Conservation (phyloP, 2,888 invertebrate genomes). For the Acutogordius australiensis region DNA sequence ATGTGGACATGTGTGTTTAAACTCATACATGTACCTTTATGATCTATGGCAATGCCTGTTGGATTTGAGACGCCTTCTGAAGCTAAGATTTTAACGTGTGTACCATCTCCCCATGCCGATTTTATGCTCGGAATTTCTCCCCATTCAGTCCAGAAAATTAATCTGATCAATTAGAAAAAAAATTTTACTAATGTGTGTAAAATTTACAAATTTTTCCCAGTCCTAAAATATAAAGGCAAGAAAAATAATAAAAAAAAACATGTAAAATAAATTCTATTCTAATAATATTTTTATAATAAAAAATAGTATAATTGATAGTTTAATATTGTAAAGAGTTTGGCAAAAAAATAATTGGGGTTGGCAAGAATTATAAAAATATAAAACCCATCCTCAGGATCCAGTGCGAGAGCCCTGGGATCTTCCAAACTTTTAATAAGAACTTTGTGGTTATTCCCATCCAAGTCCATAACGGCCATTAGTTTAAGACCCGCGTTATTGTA, state of each 20-base stretch:
- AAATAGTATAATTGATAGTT: too few relatives aligned
- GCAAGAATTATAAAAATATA: too few relatives aligned
- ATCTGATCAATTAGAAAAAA: background rate
- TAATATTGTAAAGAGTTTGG: too few relatives aligned
- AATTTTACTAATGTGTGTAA: too few relatives aligned
- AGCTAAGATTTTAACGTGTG: background rate
- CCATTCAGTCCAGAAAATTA: conserved; percentile 7
- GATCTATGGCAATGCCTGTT: background rate
- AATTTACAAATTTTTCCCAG: too few relatives aligned
- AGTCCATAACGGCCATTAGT: conserved; percentile 7
- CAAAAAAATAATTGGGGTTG: too few relatives aligned
- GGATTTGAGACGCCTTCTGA: conserved; percentile 2
- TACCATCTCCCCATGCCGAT: conserved; percentile 3
- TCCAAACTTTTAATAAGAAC: background rate
- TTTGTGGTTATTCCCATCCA: conserved; percentile 5
- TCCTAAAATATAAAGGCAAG: too few relatives aligned
- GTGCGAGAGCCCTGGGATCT: background rate
- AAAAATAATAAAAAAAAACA: too few relatives aligned
- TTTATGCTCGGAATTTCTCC: conserved; percentile 5
- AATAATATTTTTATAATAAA: too few relatives aligned
- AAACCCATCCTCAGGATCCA: conserved; percentile 4
- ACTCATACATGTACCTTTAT: conserved; percentile 10
- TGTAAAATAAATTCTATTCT: too few relatives aligned
- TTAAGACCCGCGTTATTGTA: conserved; percentile 1
- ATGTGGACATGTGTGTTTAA: too few relatives aligned